Evolutionary conservation across 2,888 invertebrate species (phyloP).

Genomic region (Dascillus cervinus): DNA sequence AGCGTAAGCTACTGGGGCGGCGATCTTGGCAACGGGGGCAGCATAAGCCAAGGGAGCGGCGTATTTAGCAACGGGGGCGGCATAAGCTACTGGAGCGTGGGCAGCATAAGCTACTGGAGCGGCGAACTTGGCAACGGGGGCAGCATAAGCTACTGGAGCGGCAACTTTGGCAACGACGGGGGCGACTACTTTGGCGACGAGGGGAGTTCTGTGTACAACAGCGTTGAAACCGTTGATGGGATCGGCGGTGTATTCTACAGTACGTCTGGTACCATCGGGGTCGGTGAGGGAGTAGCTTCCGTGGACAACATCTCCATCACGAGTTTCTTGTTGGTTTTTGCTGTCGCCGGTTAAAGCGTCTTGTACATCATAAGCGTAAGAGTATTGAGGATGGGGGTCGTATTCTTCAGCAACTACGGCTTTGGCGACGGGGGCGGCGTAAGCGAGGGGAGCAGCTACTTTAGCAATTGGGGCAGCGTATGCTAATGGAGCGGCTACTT

Average conservation of each 20-base stretch:
- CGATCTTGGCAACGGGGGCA: conserved; percentile 5
- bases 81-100: conserved; percentile 7
- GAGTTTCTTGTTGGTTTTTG: conserved; percentile 46
- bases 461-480: conserved; percentile 7
- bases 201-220: conserved; percentile 54
- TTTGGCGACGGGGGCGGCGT: conserved; percentile 40
- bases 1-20: conserved; percentile 20
- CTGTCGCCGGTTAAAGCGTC: conserved; percentile 48
- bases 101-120: conserved; percentile 25
- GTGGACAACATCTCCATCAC: conserved; percentile 48
- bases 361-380: conserved; percentile 50
- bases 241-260: conserved; percentile 52
- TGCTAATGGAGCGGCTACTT: background rate
- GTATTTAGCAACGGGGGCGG: conserved; percentile 6
- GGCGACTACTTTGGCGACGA: conserved; percentile 41
- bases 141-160: conserved; percentile 26
- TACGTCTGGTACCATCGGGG: conserved; percentile 47
- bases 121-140: conserved; percentile 8
- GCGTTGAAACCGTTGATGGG: conserved; percentile 57
- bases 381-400: conserved; percentile 49
- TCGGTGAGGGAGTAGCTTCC: conserved; percentile 48
- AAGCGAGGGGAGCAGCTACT: background rate
- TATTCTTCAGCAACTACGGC: too few species aligned
- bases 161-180: too few species aligned
- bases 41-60: conserved; percentile 1